These are phyloP conservation scores for Halcyon chelicuti DNA, from an alignment of 2,797 vertebrate species.

Conservation along the genomic window DNA sequence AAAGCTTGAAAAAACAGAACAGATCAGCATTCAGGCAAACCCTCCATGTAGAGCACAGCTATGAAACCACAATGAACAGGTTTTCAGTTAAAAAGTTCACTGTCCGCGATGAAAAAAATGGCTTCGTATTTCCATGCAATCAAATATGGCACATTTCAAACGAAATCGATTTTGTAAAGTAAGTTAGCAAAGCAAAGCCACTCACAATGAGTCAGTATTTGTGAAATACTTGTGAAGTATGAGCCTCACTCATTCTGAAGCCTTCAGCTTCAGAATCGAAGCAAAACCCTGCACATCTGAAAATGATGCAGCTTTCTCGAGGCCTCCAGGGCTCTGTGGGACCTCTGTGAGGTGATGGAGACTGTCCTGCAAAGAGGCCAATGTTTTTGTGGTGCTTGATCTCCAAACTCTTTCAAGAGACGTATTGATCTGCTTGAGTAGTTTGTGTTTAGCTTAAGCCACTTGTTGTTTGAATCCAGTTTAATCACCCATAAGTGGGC, in stretches of 20 bases:
- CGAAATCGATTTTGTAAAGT: neutral
- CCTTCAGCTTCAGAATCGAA: neutral
- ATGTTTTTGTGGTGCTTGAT: neutral
- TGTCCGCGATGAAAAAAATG: neutral
- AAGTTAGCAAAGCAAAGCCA: neutral
- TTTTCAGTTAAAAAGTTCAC: neutral
- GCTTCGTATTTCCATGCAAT: neutral
- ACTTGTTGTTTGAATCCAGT: neutral
- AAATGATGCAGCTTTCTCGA: neutral
- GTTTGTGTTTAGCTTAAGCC: neutral
- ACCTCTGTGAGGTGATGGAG: neutral
- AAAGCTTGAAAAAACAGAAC: neutral
- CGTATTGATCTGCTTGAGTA: neutral
- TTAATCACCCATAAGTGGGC: slow-evolving; percentile 31
- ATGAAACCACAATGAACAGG: neutral
- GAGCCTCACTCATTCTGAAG: neutral
- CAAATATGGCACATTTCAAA: neutral
- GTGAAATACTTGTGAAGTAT: neutral
- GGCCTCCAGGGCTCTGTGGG: neutral
- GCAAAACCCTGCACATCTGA: neutral
- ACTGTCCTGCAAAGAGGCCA: neutral
- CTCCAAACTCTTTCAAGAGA: neutral
- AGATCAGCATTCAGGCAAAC: neutral
- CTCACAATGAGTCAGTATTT: neutral
- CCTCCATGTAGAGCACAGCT: neutral